phyloP scores from a whole-genome alignment of 92 coral and sea anemone genomes.

The Hydrozoanthus gracilis region DNA sequence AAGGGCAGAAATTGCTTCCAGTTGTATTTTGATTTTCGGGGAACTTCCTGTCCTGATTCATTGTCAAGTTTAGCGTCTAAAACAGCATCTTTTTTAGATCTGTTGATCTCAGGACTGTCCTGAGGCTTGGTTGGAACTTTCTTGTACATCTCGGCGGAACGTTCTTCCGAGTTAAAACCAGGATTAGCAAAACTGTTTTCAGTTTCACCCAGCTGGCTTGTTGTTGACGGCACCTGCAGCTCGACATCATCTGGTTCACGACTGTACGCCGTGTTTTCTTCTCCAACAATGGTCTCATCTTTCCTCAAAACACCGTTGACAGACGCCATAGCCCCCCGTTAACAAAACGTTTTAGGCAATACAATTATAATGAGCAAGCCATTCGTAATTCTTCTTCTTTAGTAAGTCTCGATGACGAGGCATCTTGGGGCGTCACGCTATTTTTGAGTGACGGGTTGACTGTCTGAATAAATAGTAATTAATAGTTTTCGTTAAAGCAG shows the following conservation, averaged over 20 bases:
- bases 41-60: background rate
- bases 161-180: background rate
- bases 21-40: constrained; percentile 67
- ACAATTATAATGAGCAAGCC: no score
- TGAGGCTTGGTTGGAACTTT: constrained; percentile 30
- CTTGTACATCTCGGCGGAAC: constrained; percentile 34
- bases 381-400: no score
- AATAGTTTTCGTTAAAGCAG: no score
- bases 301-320: constrained; percentile 3
- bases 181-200: constrained; percentile 11
- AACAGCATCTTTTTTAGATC: constrained; percentile 8
- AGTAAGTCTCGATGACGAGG: no score
- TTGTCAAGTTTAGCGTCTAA: background rate
- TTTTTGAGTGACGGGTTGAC: no score
- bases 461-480: no score
- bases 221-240: background rate
- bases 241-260: constrained; percentile 12
- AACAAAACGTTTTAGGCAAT: background rate
- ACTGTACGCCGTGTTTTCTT: background rate
- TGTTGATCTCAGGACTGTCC: background rate
- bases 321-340: background rate
- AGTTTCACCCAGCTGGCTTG: background rate
- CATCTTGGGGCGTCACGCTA: no score
- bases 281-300: background rate
- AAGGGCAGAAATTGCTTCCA: constrained; percentile 89